Evolutionary conservation across 2,797 vertebrate species (phyloP).

Genomic region (Poeciliopsis presidionis): DNA sequence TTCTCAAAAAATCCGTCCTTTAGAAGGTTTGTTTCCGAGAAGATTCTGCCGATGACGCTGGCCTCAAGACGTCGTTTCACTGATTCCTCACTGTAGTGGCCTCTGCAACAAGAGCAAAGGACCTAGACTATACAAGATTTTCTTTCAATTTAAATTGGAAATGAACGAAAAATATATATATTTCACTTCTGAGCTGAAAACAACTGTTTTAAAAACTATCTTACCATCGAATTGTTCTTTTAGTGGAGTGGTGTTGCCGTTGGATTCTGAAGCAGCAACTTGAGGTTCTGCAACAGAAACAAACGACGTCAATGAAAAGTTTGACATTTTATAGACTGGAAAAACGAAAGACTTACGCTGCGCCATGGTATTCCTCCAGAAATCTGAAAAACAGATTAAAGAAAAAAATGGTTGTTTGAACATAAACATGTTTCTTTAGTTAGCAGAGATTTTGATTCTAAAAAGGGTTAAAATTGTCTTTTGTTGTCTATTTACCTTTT

Average conservation of each 20-base stretch:
- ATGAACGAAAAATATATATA: no score
- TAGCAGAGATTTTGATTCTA: background rate
- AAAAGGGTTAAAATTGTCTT: background rate
- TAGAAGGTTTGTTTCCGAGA: background rate
- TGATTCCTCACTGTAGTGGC: background rate
- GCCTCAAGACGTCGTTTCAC: background rate
- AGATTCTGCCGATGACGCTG: background rate
- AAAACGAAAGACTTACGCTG: constrained; percentile 19
- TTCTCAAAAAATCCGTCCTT: background rate
- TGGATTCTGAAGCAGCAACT: background rate
- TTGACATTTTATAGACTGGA: background rate
- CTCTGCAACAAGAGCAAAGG: background rate
- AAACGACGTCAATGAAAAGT: background rate
- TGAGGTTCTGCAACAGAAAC: background rate
- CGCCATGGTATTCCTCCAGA: constrained; percentile 46
- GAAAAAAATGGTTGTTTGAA: background rate
- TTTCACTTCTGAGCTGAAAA: background rate
- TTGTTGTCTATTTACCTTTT: constrained; percentile 43
- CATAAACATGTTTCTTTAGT: background rate
- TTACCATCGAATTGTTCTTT: constrained; percentile 3
- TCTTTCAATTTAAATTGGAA: no score
- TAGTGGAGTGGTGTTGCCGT: background rate
- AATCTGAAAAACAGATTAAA: constrained; percentile 44
- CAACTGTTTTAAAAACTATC: background rate
- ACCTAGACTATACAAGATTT: no score